Base-by-base conservation (phyloP, 2,113 vertebrate species). In the Todiramphus chloris region DNA sequence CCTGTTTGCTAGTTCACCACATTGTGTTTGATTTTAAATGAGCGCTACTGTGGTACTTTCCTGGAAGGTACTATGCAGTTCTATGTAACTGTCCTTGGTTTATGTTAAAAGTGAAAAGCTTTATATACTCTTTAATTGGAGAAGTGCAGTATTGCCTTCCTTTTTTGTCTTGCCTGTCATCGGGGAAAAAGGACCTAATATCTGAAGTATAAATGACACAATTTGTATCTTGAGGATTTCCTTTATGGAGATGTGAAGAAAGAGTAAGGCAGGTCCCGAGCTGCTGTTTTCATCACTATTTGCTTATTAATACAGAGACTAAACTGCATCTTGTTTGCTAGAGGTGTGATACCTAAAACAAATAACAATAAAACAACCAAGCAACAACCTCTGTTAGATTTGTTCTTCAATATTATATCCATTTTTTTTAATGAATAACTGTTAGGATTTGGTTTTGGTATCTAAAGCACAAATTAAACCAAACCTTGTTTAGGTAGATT, bases 361-460 rank as follows among this genome's bases (percentile, higher is more conserved):
- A 67, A 35, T 28, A 60, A 68, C 25, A 75, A 21, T 64, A 92
- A 82, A 3, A 0, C 28, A 79, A 56, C 35, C 18, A 66, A 74
- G 33, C 56, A 44, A 46, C 69, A 86, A 75, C 25, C 35, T 93
- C 25, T 82, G 14, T 80, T 88, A 74, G 33, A 87, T 69, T 69
- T 89, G 51, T 83, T 93, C 33, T 87, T 89, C 20, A 16, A 44
- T 82, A 83, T 51, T 25, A 51, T 51, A 51, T 25, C 24, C 24
- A 41, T 79, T 90, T 89, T 93, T 93, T 67, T 13, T 76, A 50
- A 76, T 58, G 58, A 82, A 73, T 84, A 59, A 69, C 58, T 76
- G 58, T 86, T 95, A 72, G 53, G 90, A 85, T 73, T 94, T 87
- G 31, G 64, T 72, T 92, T 83, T 87, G 70, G 9, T 83, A 62